Evolutionary conservation across 2,797 vertebrate genomes (phyloP).

Genomic region (Sciurus vulgaris): DNA sequence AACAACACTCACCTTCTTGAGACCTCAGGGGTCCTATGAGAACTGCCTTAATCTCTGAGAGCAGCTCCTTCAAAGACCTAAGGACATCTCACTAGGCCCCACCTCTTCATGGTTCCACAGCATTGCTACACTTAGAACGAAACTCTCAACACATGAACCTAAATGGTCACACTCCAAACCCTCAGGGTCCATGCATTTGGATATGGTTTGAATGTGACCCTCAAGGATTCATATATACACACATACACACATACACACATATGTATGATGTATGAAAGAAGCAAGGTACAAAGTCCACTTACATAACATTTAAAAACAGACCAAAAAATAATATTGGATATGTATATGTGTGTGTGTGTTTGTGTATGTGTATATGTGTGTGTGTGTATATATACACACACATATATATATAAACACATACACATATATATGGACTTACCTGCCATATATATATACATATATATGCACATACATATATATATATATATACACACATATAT

Average conservation of each 20-base stretch:
- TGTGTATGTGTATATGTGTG: not conserved
- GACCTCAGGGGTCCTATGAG: not conserved
- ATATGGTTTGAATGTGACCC: no score
- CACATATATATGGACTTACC: no score
- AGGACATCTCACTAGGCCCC: not conserved
- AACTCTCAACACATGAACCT: no score
- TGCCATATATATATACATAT: not conserved
- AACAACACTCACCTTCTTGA: not conserved
- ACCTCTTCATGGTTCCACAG: not conserved
- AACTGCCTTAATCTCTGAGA: not conserved
- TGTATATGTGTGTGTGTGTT: not conserved
- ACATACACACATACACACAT: no score
- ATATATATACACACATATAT: not conserved
- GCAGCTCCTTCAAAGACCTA: not conserved
- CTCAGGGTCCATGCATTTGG: no score
- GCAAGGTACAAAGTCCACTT: not conserved
- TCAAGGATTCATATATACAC: not conserved
- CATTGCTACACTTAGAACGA: not conserved
- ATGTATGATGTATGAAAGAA: not conserved
- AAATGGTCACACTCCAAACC: not conserved
- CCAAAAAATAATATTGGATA: not conserved
- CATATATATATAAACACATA: no score
- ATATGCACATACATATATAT: not conserved
- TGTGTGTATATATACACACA: no score
- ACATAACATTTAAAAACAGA: conserved; percentile 18